Evolutionary conservation across 2,113 vertebrate species (phyloP), one percentile per base, ranked within the genome.

Genomic region (Epinephelus fuscoguttatus): DNA sequence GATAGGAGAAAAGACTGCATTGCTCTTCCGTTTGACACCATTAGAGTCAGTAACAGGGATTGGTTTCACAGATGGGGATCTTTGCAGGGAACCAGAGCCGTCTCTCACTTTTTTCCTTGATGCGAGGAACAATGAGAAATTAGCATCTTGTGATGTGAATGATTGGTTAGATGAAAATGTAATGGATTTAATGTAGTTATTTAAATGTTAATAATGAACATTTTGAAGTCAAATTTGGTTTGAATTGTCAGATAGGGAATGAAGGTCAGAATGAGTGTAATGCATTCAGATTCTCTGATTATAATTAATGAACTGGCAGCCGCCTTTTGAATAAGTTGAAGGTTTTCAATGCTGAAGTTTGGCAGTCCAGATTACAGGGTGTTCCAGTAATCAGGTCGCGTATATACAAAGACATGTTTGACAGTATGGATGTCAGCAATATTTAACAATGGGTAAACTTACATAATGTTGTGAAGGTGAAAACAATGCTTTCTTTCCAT

Each of bases 21-120:
- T 55, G 37, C 52, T 82, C 80, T 71, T 74, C 47, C 75, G 64
- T 55, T 70, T 60, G 72, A 64, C 70, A 50, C 57, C 68, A 57
- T 61, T 40, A 12, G 40, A 37, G 40, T 74, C 63, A 21, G 37
- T 69, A 78, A 50, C 42, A 52, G 11, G 63, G 50, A 78, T 74
- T 84, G 71, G 45, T 83, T 84, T 83, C 45, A 62, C 66, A 81
- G 61, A 84, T 72, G 63, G 55, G 18, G 33, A 66, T 74, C 27
- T 73, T 57, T 70, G 40, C 42, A 53, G 27, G 30, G 78, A 80
- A 57, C 63, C 45, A 47, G 27, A 12, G 2, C 27, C 71, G 37
- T 47, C 30, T 72, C 3, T 59, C 4, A 9, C 14, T 23, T 64
- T 71, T 80, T 56, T 27, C 30, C 21, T 53, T 21, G 17, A 71